Conservation (phyloP, 1,140 invertebrate species). For the Cotesia vestalis region DNA sequence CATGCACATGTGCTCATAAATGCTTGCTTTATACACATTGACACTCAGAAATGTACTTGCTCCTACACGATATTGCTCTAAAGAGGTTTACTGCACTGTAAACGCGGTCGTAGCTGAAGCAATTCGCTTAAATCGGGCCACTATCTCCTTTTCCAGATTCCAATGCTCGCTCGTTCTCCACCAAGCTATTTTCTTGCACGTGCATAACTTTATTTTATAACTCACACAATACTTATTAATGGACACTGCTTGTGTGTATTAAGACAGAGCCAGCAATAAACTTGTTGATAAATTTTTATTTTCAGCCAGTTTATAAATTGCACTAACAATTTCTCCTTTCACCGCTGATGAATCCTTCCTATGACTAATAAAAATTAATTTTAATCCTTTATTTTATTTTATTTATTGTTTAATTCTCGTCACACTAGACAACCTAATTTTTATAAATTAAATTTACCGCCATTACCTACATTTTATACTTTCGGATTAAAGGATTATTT, state of each 20-base stretch:
- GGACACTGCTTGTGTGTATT: too few relatives aligned
- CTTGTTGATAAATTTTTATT: too few relatives aligned
- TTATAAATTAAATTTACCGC: neutral
- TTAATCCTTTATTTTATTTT: too few relatives aligned
- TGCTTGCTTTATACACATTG: neutral
- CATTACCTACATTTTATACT: neutral
- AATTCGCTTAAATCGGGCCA: conserved; percentile 40
- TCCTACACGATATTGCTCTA: conserved; percentile 6
- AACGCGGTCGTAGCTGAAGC: conserved; percentile 22
- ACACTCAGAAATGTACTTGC: neutral
- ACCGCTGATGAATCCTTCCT: too few relatives aligned
- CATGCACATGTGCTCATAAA: conserved; percentile 14
- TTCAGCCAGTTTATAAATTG: too few relatives aligned
- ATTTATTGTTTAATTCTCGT: too few relatives aligned
- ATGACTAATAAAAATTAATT: too few relatives aligned
- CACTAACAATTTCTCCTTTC: too few relatives aligned
- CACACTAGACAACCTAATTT: too few relatives aligned
- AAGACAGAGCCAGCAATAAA: too few relatives aligned
- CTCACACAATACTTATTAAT: too few relatives aligned
- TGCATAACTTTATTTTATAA: conserved; percentile 1
- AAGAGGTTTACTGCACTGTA: conserved; percentile 38
- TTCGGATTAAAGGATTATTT: neutral
- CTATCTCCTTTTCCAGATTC: conserved; percentile 44
- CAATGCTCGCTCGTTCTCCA: conserved; percentile 33
- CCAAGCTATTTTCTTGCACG: neutral